Base-by-base conservation (phyloP, 2,113 vertebrate genomes). In the Pomatostomus ruficeps region DNA sequence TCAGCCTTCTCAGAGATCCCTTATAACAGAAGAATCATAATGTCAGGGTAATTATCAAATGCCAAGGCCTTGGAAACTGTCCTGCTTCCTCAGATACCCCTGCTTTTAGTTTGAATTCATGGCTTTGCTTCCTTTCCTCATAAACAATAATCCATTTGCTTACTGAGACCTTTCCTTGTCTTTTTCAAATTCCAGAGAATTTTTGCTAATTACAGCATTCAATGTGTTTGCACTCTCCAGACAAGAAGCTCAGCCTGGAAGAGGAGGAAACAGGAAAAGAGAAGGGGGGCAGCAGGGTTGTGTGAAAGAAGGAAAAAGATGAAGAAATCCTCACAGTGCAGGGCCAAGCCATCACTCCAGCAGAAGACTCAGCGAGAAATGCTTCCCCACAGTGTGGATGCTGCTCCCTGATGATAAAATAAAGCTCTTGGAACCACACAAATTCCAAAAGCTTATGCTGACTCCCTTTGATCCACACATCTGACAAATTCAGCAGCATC, bases 191-290 rank as follows among this genome's bases (percentile, higher is more conserved):
- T 88, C 57, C 49, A 38, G 33, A 81, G 54, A 79, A 20, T 35
- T 66, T 51, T 77, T 85, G 46, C 46, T 95, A 91, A 88, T 93
- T 91, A 66, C 24, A 59, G 24, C 40, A 68, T 76, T 86, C n/a
- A 62, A 76, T 35, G 17, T 25, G 57, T 89, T 54, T 75, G 55
- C 31, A 33, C 31, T 68, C 40, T 82, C 20, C 38, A 61, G 82
- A 49, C 23, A 35, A n/a, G 26, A 80, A 83, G 18, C 45, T 85
- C 67, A 77, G 33, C 7, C 8, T 26, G 26, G 31, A 90, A 65
- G 33, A 88, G 45, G 12, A 76, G 11, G 13, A 65, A 89, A 86
- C 10, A 29, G 38, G 8, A 65, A 65, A 68, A 45, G 31, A 22
- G 19, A 28, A 48, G 12, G 2, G 3, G 6, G 7, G 11, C 7